A percentile compares a stretch with the other conserved stretches of the same genome.
phyloP scores from a whole-genome alignment of 1,140 invertebrate genomes.

The Chrysomallon squamiferum region DNA sequence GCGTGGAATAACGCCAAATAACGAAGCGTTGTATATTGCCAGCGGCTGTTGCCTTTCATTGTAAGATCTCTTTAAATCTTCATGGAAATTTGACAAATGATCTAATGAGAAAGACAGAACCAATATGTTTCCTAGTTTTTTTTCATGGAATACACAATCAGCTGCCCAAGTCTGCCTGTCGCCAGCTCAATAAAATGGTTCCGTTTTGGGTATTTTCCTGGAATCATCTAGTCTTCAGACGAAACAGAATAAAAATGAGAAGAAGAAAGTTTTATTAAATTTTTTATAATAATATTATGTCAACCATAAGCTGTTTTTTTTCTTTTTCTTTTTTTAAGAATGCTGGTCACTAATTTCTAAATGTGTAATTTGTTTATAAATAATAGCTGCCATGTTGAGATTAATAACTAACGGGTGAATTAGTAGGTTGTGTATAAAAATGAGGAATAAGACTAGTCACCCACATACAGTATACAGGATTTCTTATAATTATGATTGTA shows the following conservation, averaged over 20 bases:
- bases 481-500: too few species aligned
- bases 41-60: neutral
- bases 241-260: too few species aligned
- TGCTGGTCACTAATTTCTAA: too few species aligned
- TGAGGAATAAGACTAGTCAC: too few species aligned
- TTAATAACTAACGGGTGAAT: too few species aligned
- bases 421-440: too few species aligned
- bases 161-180: neutral
- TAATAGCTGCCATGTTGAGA: too few species aligned
- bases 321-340: too few species aligned
- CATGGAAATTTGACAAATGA: slow-evolving; percentile 8
- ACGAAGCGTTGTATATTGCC: neutral
- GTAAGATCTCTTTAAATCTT: neutral
- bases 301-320: too few species aligned
- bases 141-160: slow-evolving; percentile 2
- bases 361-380: too few species aligned
- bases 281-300: too few species aligned
- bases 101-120: slow-evolving; percentile 4
- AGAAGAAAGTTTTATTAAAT: slow-evolving; percentile 9
- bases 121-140: slow-evolving; percentile 2
- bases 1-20: neutral
- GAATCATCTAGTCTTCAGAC: neutral
- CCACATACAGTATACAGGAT: too few species aligned
- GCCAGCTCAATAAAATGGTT: slow-evolving; percentile 3
- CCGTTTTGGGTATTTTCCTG: neutral